Conservation (phyloP, 2,797 vertebrate genomes). For the Brachyrhaphis roseni region DNA sequence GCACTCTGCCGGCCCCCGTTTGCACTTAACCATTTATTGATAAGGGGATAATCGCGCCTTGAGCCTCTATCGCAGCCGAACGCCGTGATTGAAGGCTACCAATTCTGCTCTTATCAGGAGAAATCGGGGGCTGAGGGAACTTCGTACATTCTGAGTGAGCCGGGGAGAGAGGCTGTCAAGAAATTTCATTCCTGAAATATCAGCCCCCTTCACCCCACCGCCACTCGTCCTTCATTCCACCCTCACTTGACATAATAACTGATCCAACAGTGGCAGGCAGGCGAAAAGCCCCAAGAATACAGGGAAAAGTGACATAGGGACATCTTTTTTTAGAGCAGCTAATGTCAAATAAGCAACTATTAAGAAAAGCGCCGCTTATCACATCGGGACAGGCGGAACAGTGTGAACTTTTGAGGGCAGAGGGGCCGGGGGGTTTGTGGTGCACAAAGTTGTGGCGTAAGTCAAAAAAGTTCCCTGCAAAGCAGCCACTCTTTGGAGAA, state of each 20-base stretch:
- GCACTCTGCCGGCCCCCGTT: conserved; percentile 54
- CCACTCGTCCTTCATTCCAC: conserved; percentile 65
- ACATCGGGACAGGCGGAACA: conserved; percentile 64
- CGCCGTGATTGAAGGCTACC: conserved; percentile 67
- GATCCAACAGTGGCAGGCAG: conserved; percentile 70
- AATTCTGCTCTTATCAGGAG: conserved; percentile 58
- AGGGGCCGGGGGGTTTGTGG: conserved; percentile 54
- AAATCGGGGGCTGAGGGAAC: conserved; percentile 70
- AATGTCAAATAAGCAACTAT: conserved; percentile 79
- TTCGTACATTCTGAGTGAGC: conserved; percentile 44
- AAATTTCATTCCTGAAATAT: conserved; percentile 75
- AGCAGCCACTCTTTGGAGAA: conserved; percentile 11
- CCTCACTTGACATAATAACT: conserved; percentile 70
- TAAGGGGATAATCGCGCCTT: conserved; percentile 37
- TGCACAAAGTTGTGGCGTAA: conserved; percentile 63
- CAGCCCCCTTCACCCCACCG: conserved; percentile 51
- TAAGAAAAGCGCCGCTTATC: conserved; percentile 70
- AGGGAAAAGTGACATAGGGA: conserved; percentile 57
- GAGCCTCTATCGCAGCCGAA: conserved; percentile 57
- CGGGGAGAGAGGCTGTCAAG: conserved; percentile 60
- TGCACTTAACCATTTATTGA: conserved; percentile 63
- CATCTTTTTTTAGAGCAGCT: conserved; percentile 73
- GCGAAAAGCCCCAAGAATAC: conserved; percentile 42
- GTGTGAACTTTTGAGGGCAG: conserved; percentile 30
- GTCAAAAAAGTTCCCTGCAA: conserved; percentile 53